Conservation (phyloP, 2,888 invertebrate species). For the Meliscaeva auricollis region DNA sequence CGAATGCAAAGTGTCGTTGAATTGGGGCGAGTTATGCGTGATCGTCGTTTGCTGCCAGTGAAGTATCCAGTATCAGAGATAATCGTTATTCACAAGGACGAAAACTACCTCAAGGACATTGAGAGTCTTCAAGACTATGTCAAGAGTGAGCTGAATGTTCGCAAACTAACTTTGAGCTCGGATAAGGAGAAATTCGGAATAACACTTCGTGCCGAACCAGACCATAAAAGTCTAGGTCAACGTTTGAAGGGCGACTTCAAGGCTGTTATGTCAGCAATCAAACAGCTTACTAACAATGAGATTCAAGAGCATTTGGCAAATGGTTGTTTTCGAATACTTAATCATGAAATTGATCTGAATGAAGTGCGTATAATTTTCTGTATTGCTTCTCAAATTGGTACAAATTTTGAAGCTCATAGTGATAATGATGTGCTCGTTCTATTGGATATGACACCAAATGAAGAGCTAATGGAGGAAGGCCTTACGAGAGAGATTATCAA, state of each 20-base stretch:
- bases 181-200: conserved; percentile 98
- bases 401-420: conserved; percentile 94
- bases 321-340: conserved; percentile 90
- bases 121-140: conserved; percentile 93
- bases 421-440: conserved; percentile 95
- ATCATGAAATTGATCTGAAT: conserved; percentile 90
- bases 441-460: conserved; percentile 94
- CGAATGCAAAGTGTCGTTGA: conserved; percentile 98
- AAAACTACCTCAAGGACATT: conserved; percentile 91
- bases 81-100: conserved; percentile 96
- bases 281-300: conserved; percentile 90
- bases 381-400: conserved; percentile 83
- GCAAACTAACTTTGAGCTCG: conserved; percentile 91
- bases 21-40: conserved; percentile 95
- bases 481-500: conserved; percentile 97
- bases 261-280: conserved; percentile 92
- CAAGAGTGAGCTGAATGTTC: conserved; percentile 96
- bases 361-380: conserved; percentile 91
- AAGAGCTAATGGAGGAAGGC: conserved; percentile 96
- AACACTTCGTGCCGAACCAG: conserved; percentile 95
- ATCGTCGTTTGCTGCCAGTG: conserved; percentile 96
- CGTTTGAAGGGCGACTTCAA: conserved; percentile 96
- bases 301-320: conserved; percentile 90
- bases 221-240: conserved; percentile 93
- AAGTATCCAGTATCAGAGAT: conserved; percentile 98